Evolutionary conservation across 2,113 vertebrate species (phyloP).

Genomic region (Parus major): DNA sequence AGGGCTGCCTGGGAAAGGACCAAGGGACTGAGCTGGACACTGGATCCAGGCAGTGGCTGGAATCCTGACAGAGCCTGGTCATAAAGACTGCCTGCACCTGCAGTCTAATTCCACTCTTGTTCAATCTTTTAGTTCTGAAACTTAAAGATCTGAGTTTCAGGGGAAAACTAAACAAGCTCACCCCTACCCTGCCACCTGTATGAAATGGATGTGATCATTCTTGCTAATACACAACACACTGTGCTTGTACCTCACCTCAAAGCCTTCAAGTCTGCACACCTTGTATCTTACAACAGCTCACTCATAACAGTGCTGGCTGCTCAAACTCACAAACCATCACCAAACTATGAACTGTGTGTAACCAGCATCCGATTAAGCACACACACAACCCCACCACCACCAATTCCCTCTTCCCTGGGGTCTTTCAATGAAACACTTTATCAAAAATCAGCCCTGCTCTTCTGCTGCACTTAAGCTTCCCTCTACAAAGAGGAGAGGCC

Average conservation of each 20-base stretch:
- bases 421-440: not conserved
- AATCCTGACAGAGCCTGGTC: not conserved
- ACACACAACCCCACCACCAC: not conserved
- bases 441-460: not conserved
- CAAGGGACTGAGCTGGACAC: not conserved
- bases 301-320: not conserved
- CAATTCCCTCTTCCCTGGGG: accelerated
- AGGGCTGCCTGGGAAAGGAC: not conserved
- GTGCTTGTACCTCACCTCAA: not conserved
- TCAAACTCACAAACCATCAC: not conserved
- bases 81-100: not conserved
- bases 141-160: not conserved
- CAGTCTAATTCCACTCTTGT: not conserved
- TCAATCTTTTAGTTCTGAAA: not conserved
- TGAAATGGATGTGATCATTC: not conserved
- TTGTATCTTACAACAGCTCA: not conserved
- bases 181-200: not conserved
- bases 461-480: not conserved
- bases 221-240: not conserved
- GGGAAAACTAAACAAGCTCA: not conserved
- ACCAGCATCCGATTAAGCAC: not conserved
- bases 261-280: not conserved
- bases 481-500: not conserved
- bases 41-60: not conserved
- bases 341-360: not conserved